These are phyloP conservation scores for Ceryle rudis DNA, from an alignment of 2,797 vertebrate species.

Conservation along the genomic window DNA sequence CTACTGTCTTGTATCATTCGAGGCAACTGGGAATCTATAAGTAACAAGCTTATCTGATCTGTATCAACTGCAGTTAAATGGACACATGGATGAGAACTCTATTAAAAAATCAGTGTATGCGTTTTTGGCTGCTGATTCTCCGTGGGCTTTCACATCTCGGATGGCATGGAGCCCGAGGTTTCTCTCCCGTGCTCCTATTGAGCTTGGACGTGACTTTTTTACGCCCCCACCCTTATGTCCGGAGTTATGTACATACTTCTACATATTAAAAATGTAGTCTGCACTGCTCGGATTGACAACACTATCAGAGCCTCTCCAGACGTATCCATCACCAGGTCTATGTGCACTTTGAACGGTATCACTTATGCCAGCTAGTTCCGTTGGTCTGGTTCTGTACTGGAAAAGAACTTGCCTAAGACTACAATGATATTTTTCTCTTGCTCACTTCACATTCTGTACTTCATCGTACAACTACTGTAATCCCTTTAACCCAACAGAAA, in stretches of 20 bases:
- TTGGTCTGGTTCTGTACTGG: not conserved
- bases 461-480: not conserved
- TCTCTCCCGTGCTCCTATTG: constrained; percentile 62
- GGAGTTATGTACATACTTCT: constrained; percentile 43
- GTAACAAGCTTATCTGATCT: constrained; percentile 65
- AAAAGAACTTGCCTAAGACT: not conserved
- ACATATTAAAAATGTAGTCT: constrained; percentile 43
- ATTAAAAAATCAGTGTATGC: constrained; percentile 57
- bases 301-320: constrained; percentile 5
- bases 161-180: constrained; percentile 67
- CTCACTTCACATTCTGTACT: not conserved
- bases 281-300: not conserved
- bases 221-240: constrained; percentile 71
- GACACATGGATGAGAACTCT: constrained; percentile 69
- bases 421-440: not conserved
- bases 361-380: not conserved
- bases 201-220: constrained; percentile 72
- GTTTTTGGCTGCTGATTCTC: constrained; percentile 64
- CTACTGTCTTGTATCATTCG: constrained; percentile 47
- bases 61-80: constrained; percentile 54
- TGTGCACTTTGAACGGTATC: not conserved
- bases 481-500: constrained; percentile 13
- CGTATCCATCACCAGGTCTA: not conserved
- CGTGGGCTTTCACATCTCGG: constrained; percentile 66
- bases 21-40: constrained; percentile 55